Percentiles rank a stretch among this genome's conserved stretches.
phyloP scores from a whole-genome alignment of 2,113 vertebrate species.

The Brachypteracias leptosomus region DNA sequence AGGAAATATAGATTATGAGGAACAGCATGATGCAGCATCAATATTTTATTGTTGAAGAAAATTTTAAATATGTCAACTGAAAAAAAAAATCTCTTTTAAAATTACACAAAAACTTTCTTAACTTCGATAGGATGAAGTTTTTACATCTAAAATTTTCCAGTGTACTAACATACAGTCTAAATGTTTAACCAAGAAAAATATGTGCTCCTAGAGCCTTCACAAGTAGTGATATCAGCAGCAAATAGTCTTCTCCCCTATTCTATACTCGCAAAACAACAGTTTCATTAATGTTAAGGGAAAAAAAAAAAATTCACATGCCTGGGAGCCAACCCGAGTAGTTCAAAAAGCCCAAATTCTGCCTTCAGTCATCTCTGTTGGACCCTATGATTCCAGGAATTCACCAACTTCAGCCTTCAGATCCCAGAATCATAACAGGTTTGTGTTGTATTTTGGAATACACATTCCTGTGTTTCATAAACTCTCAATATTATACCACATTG shows the following conservation, averaged over 20 bases:
- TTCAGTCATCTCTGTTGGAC: not conserved
- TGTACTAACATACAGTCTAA: not conserved
- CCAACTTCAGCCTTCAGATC: not conserved
- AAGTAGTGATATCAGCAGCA: not conserved
- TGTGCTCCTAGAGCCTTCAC: not conserved
- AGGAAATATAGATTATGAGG: not conserved
- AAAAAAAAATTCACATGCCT: no score
- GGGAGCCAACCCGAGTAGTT: not conserved
- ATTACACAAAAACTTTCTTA: not conserved
- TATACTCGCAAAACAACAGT: not conserved
- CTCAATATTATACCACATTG: not conserved
- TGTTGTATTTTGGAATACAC: not conserved
- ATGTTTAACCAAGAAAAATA: not conserved
- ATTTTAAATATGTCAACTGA: not conserved
- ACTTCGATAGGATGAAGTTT: not conserved
- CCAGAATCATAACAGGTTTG: not conserved
- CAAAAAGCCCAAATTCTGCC: not conserved
- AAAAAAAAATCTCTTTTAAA: not conserved
- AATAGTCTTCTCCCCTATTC: not conserved
- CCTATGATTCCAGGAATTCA: not conserved
- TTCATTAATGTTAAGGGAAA: not conserved
- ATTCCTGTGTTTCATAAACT: not conserved
- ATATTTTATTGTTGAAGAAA: not conserved
- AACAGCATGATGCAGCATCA: not conserved
- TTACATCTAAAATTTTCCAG: not conserved